Percentiles rank a stretch among this genome's conserved stretches.
Conservation (phyloP, 2,888 invertebrate species). For the Adelphocoris suturalis region DNA sequence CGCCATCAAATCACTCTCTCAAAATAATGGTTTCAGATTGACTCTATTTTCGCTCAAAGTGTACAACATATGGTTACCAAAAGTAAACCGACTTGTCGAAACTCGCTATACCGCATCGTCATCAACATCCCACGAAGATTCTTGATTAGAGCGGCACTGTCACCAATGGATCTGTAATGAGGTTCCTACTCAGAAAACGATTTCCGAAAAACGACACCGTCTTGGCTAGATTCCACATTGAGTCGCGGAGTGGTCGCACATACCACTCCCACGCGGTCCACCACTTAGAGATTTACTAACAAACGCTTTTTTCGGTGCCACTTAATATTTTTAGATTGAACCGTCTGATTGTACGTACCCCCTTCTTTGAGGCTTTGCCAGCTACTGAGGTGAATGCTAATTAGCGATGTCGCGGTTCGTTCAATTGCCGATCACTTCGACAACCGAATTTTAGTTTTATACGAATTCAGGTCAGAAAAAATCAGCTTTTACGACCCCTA, state of each 20-base stretch:
- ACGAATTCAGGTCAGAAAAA: no score
- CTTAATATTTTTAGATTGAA: constrained; percentile 17
- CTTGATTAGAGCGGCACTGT: no score
- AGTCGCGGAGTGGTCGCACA: neutral
- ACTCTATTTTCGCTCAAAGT: no score
- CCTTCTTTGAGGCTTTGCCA: constrained; percentile 27
- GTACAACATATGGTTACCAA: no score
- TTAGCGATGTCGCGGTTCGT: neutral
- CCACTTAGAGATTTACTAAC: constrained; percentile 14
- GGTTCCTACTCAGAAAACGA: neutral
- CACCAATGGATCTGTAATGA: neutral
- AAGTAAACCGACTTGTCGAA: no score
- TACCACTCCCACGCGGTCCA: neutral
- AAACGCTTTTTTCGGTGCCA: constrained; percentile 12
- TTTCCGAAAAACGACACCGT: neutral
- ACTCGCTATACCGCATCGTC: no score
- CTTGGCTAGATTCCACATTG: neutral
- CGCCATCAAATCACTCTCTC: no score
- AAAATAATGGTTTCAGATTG: no score
- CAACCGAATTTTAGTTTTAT: neutral
- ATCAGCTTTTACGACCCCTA: no score
- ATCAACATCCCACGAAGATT: no score
- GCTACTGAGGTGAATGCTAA: neutral
- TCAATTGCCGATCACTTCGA: neutral
- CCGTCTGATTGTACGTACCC: neutral